Conservation (phyloP, 2,113 vertebrate species). For the Pluvianellus socialis region DNA sequence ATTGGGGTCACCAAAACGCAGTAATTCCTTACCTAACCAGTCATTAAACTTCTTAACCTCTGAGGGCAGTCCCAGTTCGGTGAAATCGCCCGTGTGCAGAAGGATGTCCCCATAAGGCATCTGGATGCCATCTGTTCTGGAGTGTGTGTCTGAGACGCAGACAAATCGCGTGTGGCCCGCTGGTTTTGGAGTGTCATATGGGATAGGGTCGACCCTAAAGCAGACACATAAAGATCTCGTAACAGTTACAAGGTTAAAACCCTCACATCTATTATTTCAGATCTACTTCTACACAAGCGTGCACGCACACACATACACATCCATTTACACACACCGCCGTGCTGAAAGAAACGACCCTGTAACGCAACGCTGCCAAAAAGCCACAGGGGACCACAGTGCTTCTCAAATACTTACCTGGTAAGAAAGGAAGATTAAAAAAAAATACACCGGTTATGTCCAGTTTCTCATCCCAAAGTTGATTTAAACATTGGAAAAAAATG, state of each 20-base stretch:
- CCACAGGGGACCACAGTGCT: neutral
- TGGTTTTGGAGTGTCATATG: slow-evolving; percentile 96
- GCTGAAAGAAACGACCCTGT: neutral
- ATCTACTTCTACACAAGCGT: neutral
- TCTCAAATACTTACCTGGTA: slow-evolving; percentile 40
- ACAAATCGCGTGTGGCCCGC: slow-evolving; percentile 97
- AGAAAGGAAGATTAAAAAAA: neutral
- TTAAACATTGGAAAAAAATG: neutral
- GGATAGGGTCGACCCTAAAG: slow-evolving; percentile 96
- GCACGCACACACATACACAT: neutral
- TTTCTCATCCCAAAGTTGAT: neutral
- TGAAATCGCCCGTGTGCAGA: slow-evolving; percentile 98
- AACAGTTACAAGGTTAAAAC: slow-evolving; percentile 71
- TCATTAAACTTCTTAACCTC: slow-evolving; percentile 99
- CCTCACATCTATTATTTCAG: slow-evolving; percentile 45
- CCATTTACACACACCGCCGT: fast-evolving
- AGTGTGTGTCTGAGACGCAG: slow-evolving; percentile 98
- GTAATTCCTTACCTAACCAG: slow-evolving; percentile 97
- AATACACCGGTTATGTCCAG: neutral
- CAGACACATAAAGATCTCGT: slow-evolving; percentile 79
- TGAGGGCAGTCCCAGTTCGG: slow-evolving; percentile 96
- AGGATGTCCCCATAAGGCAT: slow-evolving; percentile 99
- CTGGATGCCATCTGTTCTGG: slow-evolving; percentile 99
- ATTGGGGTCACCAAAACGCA: slow-evolving; percentile 79
- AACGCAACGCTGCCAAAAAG: neutral